A percentile compares a stretch with the other conserved stretches of the same genome.
phyloP scores from a whole-genome alignment of 1,140 invertebrate species.

The Trinorchestia longiramus region DNA sequence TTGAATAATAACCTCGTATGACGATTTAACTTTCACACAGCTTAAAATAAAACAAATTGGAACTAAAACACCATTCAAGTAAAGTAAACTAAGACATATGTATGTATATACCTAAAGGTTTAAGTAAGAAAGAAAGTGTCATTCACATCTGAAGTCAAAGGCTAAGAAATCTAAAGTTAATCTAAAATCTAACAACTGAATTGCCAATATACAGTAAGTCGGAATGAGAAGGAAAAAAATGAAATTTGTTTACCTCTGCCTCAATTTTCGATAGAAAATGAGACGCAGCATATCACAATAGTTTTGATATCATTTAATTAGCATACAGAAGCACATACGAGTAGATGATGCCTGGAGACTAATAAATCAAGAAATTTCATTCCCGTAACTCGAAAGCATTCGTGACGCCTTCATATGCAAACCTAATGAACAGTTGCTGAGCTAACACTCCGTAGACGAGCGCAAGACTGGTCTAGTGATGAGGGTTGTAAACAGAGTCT shows the following conservation, averaged over 20 bases:
- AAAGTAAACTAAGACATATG: neutral
- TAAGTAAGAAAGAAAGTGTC: too few species aligned
- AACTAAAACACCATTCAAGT: neutral
- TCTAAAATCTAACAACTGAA: neutral
- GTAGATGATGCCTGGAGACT: neutral
- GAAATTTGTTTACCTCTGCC: neutral
- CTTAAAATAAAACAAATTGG: neutral
- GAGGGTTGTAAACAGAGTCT: neutral
- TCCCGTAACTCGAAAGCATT: neutral
- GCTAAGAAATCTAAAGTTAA: neutral
- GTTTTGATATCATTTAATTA: neutral
- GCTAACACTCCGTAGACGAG: neutral
- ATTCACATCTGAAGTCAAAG: neutral
- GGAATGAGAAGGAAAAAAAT: neutral
- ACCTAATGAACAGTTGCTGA: neutral
- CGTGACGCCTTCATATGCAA: neutral
- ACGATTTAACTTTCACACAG: neutral
- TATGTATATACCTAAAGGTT: too few species aligned
- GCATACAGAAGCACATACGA: neutral
- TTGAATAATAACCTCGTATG: neutral
- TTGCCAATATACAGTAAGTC: neutral
- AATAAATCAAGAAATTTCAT: neutral
- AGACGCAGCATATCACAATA: neutral
- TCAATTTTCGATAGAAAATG: neutral
- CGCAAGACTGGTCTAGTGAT: neutral